These are phyloP conservation scores for Benthochromis sp. DNA, from an alignment of 2,113 vertebrate genomes.

Conservation along the genomic window DNA sequence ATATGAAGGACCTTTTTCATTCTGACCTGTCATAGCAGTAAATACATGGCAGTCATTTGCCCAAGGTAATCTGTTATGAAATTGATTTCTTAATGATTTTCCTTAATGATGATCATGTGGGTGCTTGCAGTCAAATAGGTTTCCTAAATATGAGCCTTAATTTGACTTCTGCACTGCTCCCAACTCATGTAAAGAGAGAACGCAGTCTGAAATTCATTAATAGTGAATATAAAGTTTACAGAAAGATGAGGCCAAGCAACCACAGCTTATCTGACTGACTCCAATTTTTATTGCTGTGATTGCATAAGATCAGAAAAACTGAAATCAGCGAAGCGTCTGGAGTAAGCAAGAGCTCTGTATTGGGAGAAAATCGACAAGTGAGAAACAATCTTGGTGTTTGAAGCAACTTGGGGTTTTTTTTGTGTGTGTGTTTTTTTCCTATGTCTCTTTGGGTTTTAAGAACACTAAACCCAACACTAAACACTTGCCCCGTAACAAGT, in stretches of 20 bases:
- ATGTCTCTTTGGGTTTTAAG: neutral
- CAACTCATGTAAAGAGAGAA: neutral
- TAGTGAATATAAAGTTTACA: neutral
- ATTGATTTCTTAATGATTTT: neutral
- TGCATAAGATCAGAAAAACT: neutral
- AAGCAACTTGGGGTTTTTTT: rapidly evolving
- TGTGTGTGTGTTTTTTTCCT: neutral
- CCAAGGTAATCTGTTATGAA: neutral
- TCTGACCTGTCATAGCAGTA: neutral
- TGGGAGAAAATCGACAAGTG: neutral
- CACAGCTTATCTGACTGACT: neutral
- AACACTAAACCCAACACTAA: neutral
- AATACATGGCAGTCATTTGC: neutral
- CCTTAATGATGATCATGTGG: neutral
- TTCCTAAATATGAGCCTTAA: neutral
- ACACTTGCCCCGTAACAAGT: neutral
- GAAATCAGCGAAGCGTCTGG: neutral
- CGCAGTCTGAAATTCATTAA: neutral
- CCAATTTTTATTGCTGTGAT: neutral
- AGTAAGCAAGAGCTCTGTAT: neutral
- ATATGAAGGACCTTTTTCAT: neutral
- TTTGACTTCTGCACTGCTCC: neutral
- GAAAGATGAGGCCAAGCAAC: neutral
- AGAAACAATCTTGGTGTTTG: neutral
- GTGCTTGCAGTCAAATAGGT: neutral